phyloP scores from a whole-genome alignment of 2,888 invertebrate genomes.

The Chloroclystis v-ata region DNA sequence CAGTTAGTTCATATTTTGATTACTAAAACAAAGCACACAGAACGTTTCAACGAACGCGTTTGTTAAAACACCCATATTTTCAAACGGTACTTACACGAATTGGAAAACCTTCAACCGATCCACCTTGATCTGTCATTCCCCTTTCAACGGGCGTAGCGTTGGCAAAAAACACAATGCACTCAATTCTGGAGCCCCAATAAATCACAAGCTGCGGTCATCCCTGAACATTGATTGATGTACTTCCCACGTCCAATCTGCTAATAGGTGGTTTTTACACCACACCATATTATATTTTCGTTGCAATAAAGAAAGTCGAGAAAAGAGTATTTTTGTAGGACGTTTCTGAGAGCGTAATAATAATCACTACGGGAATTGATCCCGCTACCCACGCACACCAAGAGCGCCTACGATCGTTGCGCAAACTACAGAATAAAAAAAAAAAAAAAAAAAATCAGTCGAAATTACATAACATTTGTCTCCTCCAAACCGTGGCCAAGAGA shows the following conservation, averaged over 20 bases:
- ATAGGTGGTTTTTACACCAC: constrained; percentile 26
- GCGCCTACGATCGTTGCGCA: too few relatives aligned
- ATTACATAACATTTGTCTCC: constrained; percentile 3
- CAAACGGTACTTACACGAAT: constrained; percentile 3
- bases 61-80: neutral
- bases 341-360: too few relatives aligned
- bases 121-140: constrained; percentile 21
- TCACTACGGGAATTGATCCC: too few relatives aligned
- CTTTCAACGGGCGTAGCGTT: constrained; percentile 24
- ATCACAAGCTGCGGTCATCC: constrained; percentile 33
- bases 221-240: constrained; percentile 38
- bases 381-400: too few relatives aligned
- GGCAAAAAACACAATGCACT: constrained; percentile 36
- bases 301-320: too few relatives aligned
- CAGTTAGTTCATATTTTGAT: too few relatives aligned
- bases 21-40: neutral
- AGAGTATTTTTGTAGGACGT: too few relatives aligned
- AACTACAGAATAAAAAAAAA: neutral
- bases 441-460: neutral
- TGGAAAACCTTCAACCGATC: constrained; percentile 11
- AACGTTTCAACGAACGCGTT: neutral
- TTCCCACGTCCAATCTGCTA: constrained; percentile 47
- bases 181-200: constrained; percentile 31
- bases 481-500: constrained; percentile 16
- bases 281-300: constrained; percentile 9